These are phyloP conservation scores for Cacoxenus indagator DNA, from an alignment of 2,888 invertebrate genomes.

Conservation along the genomic window DNA sequence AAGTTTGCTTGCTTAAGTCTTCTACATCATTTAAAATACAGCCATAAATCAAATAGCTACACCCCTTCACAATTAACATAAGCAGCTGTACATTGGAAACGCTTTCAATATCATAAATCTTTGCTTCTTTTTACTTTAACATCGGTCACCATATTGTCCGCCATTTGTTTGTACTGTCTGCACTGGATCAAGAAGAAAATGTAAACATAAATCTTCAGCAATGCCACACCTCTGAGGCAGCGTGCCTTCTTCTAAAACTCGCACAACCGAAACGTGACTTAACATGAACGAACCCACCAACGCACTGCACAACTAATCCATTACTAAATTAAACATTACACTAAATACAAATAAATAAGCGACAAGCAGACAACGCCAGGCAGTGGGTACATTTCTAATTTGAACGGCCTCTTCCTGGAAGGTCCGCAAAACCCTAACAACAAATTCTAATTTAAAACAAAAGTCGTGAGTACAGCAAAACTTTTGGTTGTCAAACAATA, in stretches of 20 bases:
- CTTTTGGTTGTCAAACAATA: slow-evolving; percentile 60
- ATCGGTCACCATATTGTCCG: slow-evolving; percentile 1
- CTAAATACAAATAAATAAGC: slow-evolving; percentile 62
- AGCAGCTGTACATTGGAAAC: no score
- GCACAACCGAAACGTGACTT: slow-evolving; percentile 52
- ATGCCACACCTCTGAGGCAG: background rate
- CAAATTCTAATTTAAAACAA: slow-evolving; percentile 55
- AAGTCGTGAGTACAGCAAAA: slow-evolving; percentile 35
- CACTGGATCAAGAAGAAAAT: background rate
- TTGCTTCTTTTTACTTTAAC: no score
- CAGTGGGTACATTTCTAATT: background rate
- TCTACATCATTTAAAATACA: no score
- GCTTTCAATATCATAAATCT: no score
- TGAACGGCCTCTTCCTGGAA: background rate
- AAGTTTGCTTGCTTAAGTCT: no score
- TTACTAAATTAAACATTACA: slow-evolving; percentile 68
- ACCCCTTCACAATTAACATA: no score
- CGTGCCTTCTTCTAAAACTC: slow-evolving; percentile 27
- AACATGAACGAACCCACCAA: slow-evolving; percentile 45
- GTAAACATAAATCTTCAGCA: background rate
- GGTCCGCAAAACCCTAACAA: slow-evolving; percentile 49
- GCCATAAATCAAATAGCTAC: no score
- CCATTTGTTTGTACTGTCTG: background rate
- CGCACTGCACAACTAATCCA: slow-evolving; percentile 57
- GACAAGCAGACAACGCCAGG: slow-evolving; percentile 52